Evolutionary conservation across 1,140 invertebrate species (phyloP), one percentile per base, ranked within the genome.

Genomic region (Tetragonula clypearis): DNA sequence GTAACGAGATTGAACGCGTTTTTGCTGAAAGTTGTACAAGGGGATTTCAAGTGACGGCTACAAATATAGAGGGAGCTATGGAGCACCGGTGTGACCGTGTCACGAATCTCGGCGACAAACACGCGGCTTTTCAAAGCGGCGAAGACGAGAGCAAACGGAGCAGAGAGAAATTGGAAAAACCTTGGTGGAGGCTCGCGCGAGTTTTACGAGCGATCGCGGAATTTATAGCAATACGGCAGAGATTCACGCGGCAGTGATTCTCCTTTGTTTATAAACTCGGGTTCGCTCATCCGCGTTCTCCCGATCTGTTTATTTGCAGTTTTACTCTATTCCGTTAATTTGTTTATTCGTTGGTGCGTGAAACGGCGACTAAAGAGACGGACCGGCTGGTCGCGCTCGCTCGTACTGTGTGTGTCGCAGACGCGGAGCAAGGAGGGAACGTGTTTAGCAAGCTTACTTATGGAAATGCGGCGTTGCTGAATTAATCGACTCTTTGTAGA

Each of bases 11-110:
- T 58, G 55, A 69, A 77, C 65, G 53, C 75, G 74, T 58, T 41
- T 49, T 17, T 26, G n/a, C 26, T 56, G 65, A 83, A 77, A 35
- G 9, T 23, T 83, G 81, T 49, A 58, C 62, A 23, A 30, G 55
- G 41, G 71, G 58, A 82, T 75, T 55, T 74, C 17, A 74, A 82
- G 71, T 82, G 79, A 65, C 79, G 58, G n/a, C 12, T 53, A 74
- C 71, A 74, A 82, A 82, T 74, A 74, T 74, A 49, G 56, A 58
- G 35, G 12, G 69, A 74, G 21, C 41, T 17, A 17, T 21, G 30
- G 12, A 71, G 41, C 41, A 8, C 41, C 79, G 15, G 56, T 81
- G 56, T 81, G 69, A 81, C 79, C 71, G 79, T 60, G 79, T 74
- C 62, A 53, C 72, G 56, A 26, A 72, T 65, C n/a, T 15, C 56